Conservation (phyloP, 2,888 invertebrate species). For the Eurois occulta region DNA sequence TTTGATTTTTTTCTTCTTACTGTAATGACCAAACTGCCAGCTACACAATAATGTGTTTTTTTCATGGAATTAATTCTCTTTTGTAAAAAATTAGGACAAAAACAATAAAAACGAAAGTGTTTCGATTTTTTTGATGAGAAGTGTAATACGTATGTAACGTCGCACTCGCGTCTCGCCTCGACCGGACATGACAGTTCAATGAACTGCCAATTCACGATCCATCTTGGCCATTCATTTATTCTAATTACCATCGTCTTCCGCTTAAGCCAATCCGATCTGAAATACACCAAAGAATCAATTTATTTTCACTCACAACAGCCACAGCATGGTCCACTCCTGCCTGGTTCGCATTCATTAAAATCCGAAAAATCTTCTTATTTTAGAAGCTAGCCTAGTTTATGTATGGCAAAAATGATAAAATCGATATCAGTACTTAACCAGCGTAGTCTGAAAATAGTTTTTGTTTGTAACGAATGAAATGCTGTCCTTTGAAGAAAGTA, state of each 20-base stretch:
- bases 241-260: constrained; percentile 53
- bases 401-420: neutral
- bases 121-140: too few species aligned
- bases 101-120: too few species aligned
- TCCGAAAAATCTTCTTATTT: neutral
- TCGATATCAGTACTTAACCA: neutral
- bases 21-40: too few species aligned
- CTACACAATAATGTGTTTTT: too few species aligned
- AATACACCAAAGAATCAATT: neutral
- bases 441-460: constrained; percentile 19
- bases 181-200: constrained; percentile 68
- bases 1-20: too few species aligned
- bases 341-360: neutral
- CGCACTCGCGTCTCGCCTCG: constrained; percentile 45
- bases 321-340: neutral
- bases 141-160: constrained; percentile 38
- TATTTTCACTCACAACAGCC: constrained; percentile 8
- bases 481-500: constrained; percentile 29
- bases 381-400: neutral
- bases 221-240: constrained; percentile 59
- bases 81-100: too few species aligned
- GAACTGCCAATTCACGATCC: constrained; percentile 67
- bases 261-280: constrained; percentile 15
- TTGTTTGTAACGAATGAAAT: constrained; percentile 8
- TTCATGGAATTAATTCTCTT: too few species aligned